phyloP scores from a whole-genome alignment of 2,113 vertebrate species.

The Ursus arctos region DNA sequence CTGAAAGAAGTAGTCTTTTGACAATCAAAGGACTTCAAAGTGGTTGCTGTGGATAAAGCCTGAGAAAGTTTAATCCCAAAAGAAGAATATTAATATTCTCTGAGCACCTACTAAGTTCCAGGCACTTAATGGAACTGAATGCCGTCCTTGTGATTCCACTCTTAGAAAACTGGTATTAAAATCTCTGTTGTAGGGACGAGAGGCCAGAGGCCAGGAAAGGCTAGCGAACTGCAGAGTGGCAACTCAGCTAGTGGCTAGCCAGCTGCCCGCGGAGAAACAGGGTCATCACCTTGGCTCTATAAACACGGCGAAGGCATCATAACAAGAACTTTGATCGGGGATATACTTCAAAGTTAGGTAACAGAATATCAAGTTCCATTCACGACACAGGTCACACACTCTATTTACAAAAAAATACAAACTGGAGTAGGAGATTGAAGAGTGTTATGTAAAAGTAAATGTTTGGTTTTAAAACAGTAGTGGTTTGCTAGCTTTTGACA shows the following conservation, averaged over 20 bases:
- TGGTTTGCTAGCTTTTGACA: neutral
- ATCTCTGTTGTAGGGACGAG: neutral
- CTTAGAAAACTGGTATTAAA: neutral
- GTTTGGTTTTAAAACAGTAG: constrained; percentile 15
- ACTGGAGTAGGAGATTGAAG: neutral
- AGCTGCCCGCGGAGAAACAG: neutral
- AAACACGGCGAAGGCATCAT: neutral
- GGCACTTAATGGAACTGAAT: neutral
- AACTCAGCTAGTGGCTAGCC: neutral
- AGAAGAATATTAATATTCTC: neutral
- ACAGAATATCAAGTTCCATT: neutral
- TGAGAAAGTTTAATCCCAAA: neutral
- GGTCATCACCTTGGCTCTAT: neutral
- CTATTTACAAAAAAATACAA: neutral
- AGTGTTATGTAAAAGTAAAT: neutral
- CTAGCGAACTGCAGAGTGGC: neutral
- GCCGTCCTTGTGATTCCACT: neutral
- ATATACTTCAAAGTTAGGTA: neutral
- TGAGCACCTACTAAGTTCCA: neutral
- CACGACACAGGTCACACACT: neutral
- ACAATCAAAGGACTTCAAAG: neutral
- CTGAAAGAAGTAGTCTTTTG: neutral
- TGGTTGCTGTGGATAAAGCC: neutral
- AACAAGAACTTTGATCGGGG: neutral
- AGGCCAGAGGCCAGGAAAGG: neutral